A percentile compares a stretch with the other conserved stretches of the same genome.
Conservation (phyloP, 2,113 vertebrate species). For the Jaculus jaculus region DNA sequence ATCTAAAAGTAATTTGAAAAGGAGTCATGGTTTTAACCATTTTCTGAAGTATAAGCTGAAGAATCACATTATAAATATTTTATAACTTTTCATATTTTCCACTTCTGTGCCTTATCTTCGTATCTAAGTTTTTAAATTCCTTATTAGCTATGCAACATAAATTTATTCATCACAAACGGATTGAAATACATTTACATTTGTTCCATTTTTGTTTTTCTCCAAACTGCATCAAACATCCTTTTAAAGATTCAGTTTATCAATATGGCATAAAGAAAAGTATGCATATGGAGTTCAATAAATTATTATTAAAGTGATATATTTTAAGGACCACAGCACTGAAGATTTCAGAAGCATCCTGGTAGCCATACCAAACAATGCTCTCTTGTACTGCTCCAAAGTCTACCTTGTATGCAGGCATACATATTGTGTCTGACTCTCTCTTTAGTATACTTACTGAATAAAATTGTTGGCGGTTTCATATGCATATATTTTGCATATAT, state of each 20-base stretch:
- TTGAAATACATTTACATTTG: neutral
- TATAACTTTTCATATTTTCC: neutral
- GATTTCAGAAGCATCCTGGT: neutral
- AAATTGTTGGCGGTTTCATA: too few species aligned
- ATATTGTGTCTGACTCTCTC: neutral
- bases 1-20: slow-evolving; percentile 19
- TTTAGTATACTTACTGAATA: neutral
- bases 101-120: neutral
- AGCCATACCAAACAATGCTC: neutral
- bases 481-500: too few species aligned
- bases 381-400: neutral
- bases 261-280: neutral
- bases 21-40: neutral
- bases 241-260: neutral
- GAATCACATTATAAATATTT: neutral
- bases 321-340: neutral
- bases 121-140: neutral
- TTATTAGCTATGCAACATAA: neutral
- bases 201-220: slow-evolving; percentile 39
- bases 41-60: too few species aligned
- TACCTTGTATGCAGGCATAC: neutral
- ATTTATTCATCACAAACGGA: slow-evolving; percentile 3
- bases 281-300: neutral
- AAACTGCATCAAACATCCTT: neutral
- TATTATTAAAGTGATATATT: neutral